phyloP scores from a whole-genome alignment of 1,140 invertebrate species.

The Nasonia vitripennis region DNA sequence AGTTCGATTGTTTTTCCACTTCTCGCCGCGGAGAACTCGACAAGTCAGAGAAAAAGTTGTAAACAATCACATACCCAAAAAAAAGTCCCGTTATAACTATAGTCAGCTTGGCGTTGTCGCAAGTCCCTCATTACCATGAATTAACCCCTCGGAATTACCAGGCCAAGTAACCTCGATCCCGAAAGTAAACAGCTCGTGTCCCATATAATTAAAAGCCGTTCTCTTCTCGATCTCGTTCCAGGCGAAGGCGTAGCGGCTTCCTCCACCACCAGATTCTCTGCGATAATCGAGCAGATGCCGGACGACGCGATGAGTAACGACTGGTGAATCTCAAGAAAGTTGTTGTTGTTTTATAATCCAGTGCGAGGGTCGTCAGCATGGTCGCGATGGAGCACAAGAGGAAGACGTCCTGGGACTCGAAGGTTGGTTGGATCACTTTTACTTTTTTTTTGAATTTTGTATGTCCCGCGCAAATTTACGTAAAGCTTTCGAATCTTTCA shows the following conservation, averaged over 20 bases:
- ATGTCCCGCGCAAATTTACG: no score
- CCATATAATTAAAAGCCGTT: background rate
- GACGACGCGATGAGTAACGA: background rate
- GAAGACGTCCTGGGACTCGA: slow-evolving; percentile 74
- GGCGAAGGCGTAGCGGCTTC: background rate
- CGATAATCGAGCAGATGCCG: background rate
- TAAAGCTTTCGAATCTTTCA: no score
- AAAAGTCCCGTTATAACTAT: background rate
- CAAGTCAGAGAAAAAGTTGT: no score
- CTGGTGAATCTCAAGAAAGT: background rate
- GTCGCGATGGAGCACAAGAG: slow-evolving; percentile 73
- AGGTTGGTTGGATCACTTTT: slow-evolving; percentile 60
- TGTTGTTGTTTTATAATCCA: background rate
- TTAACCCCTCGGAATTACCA: no score
- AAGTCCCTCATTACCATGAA: no score
- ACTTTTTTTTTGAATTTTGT: background rate
- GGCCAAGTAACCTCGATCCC: background rate
- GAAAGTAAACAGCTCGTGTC: background rate
- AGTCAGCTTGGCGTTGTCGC: no score
- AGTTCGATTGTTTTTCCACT: background rate
- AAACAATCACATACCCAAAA: background rate
- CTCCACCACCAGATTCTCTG: no score
- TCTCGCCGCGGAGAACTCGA: no score
- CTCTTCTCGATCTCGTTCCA: background rate
- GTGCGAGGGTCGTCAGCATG: slow-evolving; percentile 60